Evolutionary conservation across 2,113 vertebrate species (phyloP), one percentile per base, ranked within the genome.

Genomic region (Dicaeum eximium): DNA sequence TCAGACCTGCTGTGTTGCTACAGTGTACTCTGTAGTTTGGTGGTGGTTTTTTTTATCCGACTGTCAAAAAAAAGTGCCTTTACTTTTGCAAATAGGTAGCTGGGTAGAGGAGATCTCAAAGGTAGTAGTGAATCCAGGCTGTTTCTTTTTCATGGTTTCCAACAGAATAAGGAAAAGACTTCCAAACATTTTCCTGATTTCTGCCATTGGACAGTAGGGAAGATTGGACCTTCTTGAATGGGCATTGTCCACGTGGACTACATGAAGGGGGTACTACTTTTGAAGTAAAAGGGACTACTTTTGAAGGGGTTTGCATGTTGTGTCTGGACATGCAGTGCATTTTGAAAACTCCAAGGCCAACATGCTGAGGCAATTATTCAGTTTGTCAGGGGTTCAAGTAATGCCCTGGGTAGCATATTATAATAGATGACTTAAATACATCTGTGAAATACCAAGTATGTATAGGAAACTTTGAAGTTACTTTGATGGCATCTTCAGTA

Each of bases 21-120:
- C 0, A 1, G 8, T 4, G 11, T 42, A 15, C 38, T 58, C 7
- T 57, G 23, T 88, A 10, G 20, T 75, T 60, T 58, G 48, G 18
- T 60, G 16, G 3, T 38, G 14, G 0, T 0, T 7, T 19, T 50
- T 88, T 50, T 58, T 24, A 56, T 38, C 22, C 51, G 22, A 3
- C 30, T 92, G 13, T 60, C 66, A 37, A 77, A 88, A 50, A 50
- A 13, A 62, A 48, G 13, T 24, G 47, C 18, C 22, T 71, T n/a
- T 79, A 27, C 16, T 53, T 75, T 54, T 71, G 11, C 24, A 66
- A 47, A 44, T 23, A 69, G 47, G 13, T 78, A 56, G 16, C 35
- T 87, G 30, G 18, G 20, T 53, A 38, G 25, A 45, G 31, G 20
- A 78, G 5, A 9, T 82, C 38, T 54, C 25, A 51, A 58, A 77